These are phyloP conservation scores for Zaprionus kolodkinae DNA, from an alignment of 1,140 invertebrate species.

Conservation along the genomic window DNA sequence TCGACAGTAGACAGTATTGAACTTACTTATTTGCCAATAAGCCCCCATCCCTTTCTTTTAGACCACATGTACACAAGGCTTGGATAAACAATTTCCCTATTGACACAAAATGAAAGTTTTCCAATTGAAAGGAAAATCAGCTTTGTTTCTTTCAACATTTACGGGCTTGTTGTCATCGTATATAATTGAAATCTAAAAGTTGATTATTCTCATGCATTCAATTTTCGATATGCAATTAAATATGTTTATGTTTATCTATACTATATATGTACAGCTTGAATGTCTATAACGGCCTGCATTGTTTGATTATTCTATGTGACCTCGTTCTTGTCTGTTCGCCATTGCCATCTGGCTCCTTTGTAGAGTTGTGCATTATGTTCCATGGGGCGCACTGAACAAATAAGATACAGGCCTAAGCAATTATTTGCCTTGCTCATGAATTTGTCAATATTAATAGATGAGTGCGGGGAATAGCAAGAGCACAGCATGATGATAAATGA, in stretches of 20 bases:
- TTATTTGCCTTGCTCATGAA: slow-evolving; percentile 63
- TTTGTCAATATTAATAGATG: slow-evolving; percentile 71
- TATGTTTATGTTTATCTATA: slow-evolving; percentile 38
- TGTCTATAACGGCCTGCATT: slow-evolving; percentile 46
- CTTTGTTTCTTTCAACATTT: slow-evolving; percentile 9
- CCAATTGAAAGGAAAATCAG: not conserved
- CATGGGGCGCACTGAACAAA: slow-evolving; percentile 67
- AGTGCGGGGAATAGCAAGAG: slow-evolving; percentile 18
- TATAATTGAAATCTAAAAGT: slow-evolving; percentile 74
- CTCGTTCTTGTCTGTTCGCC: slow-evolving; percentile 53
- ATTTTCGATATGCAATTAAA: slow-evolving; percentile 66
- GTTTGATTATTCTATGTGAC: slow-evolving; percentile 57
- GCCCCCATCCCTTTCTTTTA: not conserved
- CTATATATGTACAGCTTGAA: slow-evolving; percentile 13
- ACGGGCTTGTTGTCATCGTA: slow-evolving; percentile 41
- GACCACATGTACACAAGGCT: slow-evolving; percentile 14
- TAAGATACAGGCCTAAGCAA: slow-evolving; percentile 70
- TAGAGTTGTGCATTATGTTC: slow-evolving; percentile 57
- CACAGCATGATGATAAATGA: not conserved
- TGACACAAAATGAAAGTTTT: slow-evolving; percentile 23
- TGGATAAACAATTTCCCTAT: slow-evolving; percentile 54
- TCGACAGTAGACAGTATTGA: slow-evolving; percentile 44
- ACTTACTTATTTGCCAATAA: slow-evolving; percentile 43
- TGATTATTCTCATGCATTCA: slow-evolving; percentile 68
- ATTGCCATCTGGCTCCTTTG: slow-evolving; percentile 59